Evolutionary conservation across 2,113 vertebrate genomes (phyloP).

Genomic region (Dermatemys mawii): DNA sequence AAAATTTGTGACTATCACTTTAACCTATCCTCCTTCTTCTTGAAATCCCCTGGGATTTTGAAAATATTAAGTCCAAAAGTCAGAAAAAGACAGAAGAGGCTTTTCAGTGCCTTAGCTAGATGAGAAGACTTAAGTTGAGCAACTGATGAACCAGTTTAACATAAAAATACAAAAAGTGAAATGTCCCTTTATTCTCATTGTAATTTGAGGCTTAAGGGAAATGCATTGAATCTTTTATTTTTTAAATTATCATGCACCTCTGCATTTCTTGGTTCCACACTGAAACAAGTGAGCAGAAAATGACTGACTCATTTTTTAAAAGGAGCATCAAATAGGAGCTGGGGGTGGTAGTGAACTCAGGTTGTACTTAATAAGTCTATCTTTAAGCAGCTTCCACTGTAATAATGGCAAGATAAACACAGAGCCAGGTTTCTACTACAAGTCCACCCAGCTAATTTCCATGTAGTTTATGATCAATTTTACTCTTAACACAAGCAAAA

Average conservation of each 20-base stretch:
- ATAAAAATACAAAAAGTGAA: not conserved
- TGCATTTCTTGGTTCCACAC: not conserved
- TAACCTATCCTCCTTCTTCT: not conserved
- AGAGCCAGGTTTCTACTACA: not conserved
- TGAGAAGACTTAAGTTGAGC: not conserved
- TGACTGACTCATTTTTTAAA: not conserved
- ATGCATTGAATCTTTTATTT: not conserved
- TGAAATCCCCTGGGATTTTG: not conserved
- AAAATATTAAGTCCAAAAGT: not conserved
- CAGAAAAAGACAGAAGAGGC: not conserved
- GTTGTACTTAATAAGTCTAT: not conserved
- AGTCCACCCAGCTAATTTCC: not conserved
- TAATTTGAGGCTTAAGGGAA: not conserved
- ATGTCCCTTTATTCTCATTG: not conserved
- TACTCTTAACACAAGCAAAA: not conserved
- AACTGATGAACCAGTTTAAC: not conserved
- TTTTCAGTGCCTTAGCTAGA: not conserved
- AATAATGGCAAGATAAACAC: not conserved
- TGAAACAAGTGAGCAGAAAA: not conserved
- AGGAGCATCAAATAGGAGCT: not conserved
- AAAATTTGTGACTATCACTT: not conserved
- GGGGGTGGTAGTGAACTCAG: rapidly evolving
- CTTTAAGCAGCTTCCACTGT: not conserved
- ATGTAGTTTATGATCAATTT: not conserved
- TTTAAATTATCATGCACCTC: not conserved